phyloP scores from a whole-genome alignment of 2,888 invertebrate genomes.

The Drosophila mettleri region DNA sequence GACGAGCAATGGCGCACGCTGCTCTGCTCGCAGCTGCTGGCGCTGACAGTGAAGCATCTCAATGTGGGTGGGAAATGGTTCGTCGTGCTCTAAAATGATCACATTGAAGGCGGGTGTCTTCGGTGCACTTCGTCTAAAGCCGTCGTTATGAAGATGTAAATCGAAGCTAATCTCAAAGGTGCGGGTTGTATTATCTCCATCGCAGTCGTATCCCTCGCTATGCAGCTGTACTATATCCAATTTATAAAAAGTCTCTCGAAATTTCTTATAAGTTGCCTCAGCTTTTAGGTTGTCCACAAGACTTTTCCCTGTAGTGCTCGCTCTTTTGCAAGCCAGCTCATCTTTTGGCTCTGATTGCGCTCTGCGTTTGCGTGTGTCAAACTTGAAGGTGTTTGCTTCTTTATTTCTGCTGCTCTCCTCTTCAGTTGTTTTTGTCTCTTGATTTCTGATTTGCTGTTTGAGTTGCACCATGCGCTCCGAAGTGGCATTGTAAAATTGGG shows the following conservation, averaged over 20 bases:
- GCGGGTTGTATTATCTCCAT: background rate
- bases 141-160: conserved; percentile 77
- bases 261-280: conserved; percentile 69
- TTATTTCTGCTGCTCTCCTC: background rate
- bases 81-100: conserved; percentile 68
- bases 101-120: conserved; percentile 78
- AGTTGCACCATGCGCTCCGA: conserved; percentile 59
- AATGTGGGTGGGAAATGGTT: conserved; percentile 75
- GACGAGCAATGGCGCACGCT: conserved; percentile 76
- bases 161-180: conserved; percentile 78
- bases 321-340: conserved; percentile 30
- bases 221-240: conserved; percentile 76
- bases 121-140: conserved; percentile 77
- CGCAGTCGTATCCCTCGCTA: background rate
- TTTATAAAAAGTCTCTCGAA: conserved; percentile 73
- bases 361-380: conserved; percentile 64
- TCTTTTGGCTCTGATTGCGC: conserved; percentile 7
- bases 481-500: conserved; percentile 50
- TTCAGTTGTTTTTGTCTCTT: background rate
- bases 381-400: conserved; percentile 31
- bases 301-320: conserved; percentile 47
- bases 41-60: conserved; percentile 71
- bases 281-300: conserved; percentile 74
- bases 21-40: conserved; percentile 50
- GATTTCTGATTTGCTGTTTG: conserved; percentile 62